Percentiles rank a stretch among this genome's conserved stretches.
Evolutionary conservation across 1,140 invertebrate genomes (phyloP).

Genomic region (Halyomorpha halys): DNA sequence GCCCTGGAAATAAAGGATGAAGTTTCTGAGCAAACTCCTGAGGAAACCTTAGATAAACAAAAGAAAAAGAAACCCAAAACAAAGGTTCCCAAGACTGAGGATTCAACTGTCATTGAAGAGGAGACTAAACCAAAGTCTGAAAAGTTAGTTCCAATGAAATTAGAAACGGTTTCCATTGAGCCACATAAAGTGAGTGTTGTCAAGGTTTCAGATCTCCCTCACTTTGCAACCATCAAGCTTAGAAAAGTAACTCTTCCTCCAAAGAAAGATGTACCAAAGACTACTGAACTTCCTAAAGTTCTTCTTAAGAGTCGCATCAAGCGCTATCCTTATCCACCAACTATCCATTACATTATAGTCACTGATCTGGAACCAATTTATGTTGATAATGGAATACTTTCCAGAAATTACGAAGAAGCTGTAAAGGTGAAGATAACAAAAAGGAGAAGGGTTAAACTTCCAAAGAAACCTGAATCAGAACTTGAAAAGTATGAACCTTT

Average conservation of each 20-base stretch:
- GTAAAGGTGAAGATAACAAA: constrained; percentile 49
- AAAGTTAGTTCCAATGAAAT: constrained; percentile 17
- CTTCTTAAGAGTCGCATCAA: constrained; percentile 51
- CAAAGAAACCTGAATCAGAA: constrained; percentile 36
- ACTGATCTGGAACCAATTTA: constrained; percentile 32
- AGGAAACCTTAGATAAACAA: constrained; percentile 12
- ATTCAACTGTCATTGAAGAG: constrained; percentile 28
- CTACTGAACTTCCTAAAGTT: constrained; percentile 45
- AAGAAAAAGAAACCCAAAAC: constrained; percentile 9
- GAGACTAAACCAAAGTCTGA: not conserved
- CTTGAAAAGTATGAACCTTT: constrained; percentile 42
- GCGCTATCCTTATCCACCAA: constrained; percentile 39
- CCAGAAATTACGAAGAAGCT: constrained; percentile 57
- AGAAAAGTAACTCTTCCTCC: constrained; percentile 44
- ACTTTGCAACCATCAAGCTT: constrained; percentile 51
- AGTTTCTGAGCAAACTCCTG: not conserved
- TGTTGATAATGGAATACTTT: constrained; percentile 51
- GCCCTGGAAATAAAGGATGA: too few species aligned
- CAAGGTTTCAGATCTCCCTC: constrained; percentile 39
- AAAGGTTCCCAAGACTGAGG: constrained; percentile 22
- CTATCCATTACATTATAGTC: constrained; percentile 33
- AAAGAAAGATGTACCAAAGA: constrained; percentile 40
- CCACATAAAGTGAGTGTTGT: constrained; percentile 38
- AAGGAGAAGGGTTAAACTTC: constrained; percentile 37
- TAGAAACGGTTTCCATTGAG: constrained; percentile 38